Evolutionary conservation across 2,888 invertebrate species (phyloP).

Genomic region (Choreutis nemorana): DNA sequence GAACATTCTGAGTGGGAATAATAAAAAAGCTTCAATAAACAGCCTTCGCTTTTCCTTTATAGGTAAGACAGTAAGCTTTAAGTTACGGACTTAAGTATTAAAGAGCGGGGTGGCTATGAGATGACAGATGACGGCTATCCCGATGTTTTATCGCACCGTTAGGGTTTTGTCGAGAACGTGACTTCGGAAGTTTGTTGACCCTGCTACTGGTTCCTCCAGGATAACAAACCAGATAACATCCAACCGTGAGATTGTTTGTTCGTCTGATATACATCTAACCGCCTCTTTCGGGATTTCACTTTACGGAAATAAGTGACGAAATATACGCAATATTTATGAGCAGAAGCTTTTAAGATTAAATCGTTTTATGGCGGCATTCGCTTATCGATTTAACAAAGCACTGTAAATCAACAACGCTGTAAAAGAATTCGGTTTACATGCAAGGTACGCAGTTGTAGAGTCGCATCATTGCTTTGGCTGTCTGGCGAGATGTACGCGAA

Average conservation of each 20-base stretch:
- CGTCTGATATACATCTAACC: constrained; percentile 31
- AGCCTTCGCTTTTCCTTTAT: constrained; percentile 25
- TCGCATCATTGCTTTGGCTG: too few relatives aligned
- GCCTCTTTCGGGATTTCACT: constrained; percentile 27
- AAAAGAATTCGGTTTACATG: too few relatives aligned
- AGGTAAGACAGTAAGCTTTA: constrained; percentile 53
- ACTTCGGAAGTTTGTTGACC: constrained; percentile 41
- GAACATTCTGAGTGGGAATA: constrained; percentile 27
- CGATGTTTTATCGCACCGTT: constrained; percentile 41
- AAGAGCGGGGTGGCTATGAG: constrained; percentile 35
- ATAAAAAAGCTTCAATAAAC: constrained; percentile 45
- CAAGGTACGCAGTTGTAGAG: too few relatives aligned
- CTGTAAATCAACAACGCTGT: too few relatives aligned
- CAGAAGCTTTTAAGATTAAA: too few relatives aligned
- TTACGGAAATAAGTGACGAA: constrained; percentile 18
- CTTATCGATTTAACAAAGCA: too few relatives aligned
- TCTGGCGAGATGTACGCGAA: too few relatives aligned
- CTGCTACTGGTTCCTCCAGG: constrained; percentile 41
- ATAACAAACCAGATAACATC: constrained; percentile 28
- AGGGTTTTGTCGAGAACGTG: constrained; percentile 37
- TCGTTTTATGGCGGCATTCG: too few relatives aligned
- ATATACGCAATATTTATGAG: too few relatives aligned
- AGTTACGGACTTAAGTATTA: constrained; percentile 42
- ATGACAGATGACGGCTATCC: constrained; percentile 52
- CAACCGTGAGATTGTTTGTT: constrained; percentile 31